Evolutionary conservation across 1,140 invertebrate genomes (phyloP), one percentile per base, ranked within the genome.

Genomic region (Leucophenga varia): DNA sequence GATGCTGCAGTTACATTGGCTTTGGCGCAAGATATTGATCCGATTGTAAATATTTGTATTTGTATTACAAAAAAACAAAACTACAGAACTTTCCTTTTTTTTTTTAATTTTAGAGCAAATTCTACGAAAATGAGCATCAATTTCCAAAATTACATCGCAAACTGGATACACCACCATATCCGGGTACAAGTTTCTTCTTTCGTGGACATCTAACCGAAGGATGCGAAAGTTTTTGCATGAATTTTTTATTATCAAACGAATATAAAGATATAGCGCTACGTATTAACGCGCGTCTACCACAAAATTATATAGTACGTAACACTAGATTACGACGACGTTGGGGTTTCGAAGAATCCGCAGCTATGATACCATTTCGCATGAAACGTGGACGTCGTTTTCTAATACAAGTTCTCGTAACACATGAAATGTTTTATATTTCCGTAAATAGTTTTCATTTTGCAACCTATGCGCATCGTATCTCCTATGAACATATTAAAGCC

Each of bases 221-320:
- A n/a, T 67, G 63, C 25, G 63, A 67, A 35, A 43, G 67, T 37
- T 67, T 67, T 32, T 34, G 36, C 10, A 59, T 67, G 0, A 49
- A 67, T 7, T 67, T 67, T 32, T 8, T 57, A 2, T 8, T 57
- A 2, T 31, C 45, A 0, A 25, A 43, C 3, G 12, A 39, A 3
- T 16, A 10, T 3, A 37, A 17, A n/a, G 86, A 90, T 57, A 80
- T 89, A 42, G 85, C 84, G 1, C 76, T 93, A 14, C 89, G 91
- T 67, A 81, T 93, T 42, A 90, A 89, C 61, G 83, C 84, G 2
- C 82, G 87, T 17, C 68, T 88, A 17, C 82, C 83, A 22, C 82
- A 86, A 48, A 79, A 81, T 22, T 84, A 86, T 51, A 80, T 91
- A 3, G 87, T 91, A 1, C 76, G 89, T 34, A 93, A 93, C 59